Percentiles rank a stretch among this genome's conserved stretches.
Evolutionary conservation across 2,888 invertebrate species (phyloP).

Genomic region (Ptilodon capucinus): DNA sequence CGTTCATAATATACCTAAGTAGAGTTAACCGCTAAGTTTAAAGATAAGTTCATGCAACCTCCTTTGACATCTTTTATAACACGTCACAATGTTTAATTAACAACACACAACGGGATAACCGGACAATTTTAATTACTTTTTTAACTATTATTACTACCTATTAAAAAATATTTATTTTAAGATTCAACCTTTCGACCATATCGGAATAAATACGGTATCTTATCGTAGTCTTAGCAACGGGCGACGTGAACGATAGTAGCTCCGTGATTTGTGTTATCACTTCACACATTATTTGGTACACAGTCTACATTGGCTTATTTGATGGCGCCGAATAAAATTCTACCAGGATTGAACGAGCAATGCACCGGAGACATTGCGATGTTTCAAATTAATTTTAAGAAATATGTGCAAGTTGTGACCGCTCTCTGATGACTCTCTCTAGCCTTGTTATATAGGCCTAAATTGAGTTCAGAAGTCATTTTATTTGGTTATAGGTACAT

Average conservation of each 20-base stretch:
- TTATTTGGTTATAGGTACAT: conserved; percentile 25
- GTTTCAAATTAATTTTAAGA: conserved; percentile 17
- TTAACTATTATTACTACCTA: neutral
- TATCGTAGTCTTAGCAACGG: conserved; percentile 54
- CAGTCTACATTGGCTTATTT: conserved; percentile 39
- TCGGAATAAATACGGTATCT: conserved; percentile 50
- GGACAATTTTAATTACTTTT: neutral
- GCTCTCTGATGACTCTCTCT: conserved; percentile 48
- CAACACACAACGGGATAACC: neutral
- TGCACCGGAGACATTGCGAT: conserved; percentile 20
- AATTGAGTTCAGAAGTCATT: conserved; percentile 45
- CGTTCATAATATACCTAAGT: too few relatives aligned
- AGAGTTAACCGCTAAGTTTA: too few relatives aligned
- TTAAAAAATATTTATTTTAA: neutral
- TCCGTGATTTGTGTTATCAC: conserved; percentile 48
- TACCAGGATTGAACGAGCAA: conserved; percentile 17
- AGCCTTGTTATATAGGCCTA: conserved; percentile 59
- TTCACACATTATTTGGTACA: conserved; percentile 21
- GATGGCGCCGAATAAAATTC: conserved; percentile 4
- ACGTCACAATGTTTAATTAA: neutral
- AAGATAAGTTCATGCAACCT: too few relatives aligned
- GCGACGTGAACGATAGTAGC: conserved; percentile 47
- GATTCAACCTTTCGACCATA: conserved; percentile 34
- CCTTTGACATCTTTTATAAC: too few relatives aligned
- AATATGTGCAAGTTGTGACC: conserved; percentile 37